Percentiles rank a stretch among this genome's conserved stretches.
Evolutionary conservation across 2,797 vertebrate species (phyloP).

Genomic region (Ctenopoma kingsleyae): DNA sequence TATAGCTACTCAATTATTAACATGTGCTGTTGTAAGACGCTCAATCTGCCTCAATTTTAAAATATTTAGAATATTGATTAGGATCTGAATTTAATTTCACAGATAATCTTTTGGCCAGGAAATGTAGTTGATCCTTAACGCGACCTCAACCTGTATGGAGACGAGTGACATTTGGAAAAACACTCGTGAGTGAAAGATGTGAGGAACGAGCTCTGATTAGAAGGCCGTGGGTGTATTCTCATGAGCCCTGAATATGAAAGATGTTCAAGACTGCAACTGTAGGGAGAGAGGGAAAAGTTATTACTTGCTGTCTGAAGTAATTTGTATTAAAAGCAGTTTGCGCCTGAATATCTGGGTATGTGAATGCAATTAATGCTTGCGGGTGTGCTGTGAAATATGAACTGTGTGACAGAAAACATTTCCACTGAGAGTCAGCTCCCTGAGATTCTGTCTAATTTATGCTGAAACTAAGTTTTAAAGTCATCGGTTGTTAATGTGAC

Average conservation of each 20-base stretch:
- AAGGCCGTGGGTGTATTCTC: slow-evolving; percentile 72
- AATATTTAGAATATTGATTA: slow-evolving; percentile 30
- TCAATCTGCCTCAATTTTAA: slow-evolving; percentile 6
- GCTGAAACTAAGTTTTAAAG: slow-evolving; percentile 60
- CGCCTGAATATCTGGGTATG: slow-evolving; percentile 69
- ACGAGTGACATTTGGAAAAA: slow-evolving; percentile 66
- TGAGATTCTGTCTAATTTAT: slow-evolving; percentile 56
- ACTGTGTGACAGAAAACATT: slow-evolving; percentile 63
- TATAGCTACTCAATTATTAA: slow-evolving; percentile 32
- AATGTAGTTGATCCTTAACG: slow-evolving; percentile 32
- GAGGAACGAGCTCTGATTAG: slow-evolving; percentile 68
- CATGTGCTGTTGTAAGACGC: neutral
- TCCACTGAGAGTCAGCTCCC: slow-evolving; percentile 63
- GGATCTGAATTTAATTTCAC: slow-evolving; percentile 44
- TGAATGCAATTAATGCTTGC: slow-evolving; percentile 77
- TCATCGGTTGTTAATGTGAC: slow-evolving; percentile 70
- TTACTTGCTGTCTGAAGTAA: slow-evolving; percentile 79
- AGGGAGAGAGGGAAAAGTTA: slow-evolving; percentile 75
- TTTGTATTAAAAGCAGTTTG: slow-evolving; percentile 82
- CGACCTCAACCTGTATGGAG: slow-evolving; percentile 46
- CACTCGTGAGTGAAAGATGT: slow-evolving; percentile 37
- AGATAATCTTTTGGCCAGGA: slow-evolving; percentile 40
- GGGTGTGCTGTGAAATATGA: slow-evolving; percentile 78
- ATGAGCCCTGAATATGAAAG: slow-evolving; percentile 68
- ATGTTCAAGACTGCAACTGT: slow-evolving; percentile 68